Conservation (phyloP, 2,797 vertebrate species). For the Anguilla pacifica region DNA sequence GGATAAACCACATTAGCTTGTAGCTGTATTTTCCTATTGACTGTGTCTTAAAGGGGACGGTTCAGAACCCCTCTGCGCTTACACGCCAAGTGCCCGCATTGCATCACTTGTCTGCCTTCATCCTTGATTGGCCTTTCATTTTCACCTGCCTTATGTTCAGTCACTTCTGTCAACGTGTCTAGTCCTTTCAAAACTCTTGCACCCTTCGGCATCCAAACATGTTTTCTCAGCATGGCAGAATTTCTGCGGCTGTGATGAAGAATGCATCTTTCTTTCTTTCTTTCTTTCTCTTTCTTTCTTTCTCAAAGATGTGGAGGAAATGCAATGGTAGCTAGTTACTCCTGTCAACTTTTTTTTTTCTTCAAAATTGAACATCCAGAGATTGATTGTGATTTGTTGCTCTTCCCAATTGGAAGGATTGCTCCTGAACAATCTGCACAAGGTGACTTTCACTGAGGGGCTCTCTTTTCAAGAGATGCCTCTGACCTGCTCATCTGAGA, state of each 20-base stretch:
- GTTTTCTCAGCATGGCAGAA: not conserved
- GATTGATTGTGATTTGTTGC: not conserved
- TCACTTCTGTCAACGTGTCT: not conserved
- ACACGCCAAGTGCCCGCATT: not conserved
- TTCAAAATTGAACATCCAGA: not conserved
- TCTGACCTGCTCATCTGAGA: not conserved
- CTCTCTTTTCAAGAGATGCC: not conserved
- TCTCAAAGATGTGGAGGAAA: not conserved
- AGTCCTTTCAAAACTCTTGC: not conserved
- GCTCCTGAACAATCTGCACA: not conserved
- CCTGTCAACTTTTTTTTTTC: not conserved
- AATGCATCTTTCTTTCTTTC: not conserved
- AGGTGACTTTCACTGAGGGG: not conserved
- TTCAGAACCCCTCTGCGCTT: not conserved
- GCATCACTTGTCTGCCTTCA: not conserved
- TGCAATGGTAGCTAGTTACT: not conserved
- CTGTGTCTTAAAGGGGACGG: not conserved
- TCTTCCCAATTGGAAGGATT: not conserved
- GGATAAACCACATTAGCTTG: not conserved
- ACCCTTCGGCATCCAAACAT: not conserved
- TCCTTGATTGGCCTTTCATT: slow-evolving; percentile 6
- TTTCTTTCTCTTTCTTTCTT: not conserved
- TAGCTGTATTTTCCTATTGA: not conserved
- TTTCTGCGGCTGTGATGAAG: not conserved
- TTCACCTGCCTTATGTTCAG: not conserved